Evolutionary conservation across 2,113 vertebrate genomes (phyloP).

Genomic region (Elgaria multicarinata): DNA sequence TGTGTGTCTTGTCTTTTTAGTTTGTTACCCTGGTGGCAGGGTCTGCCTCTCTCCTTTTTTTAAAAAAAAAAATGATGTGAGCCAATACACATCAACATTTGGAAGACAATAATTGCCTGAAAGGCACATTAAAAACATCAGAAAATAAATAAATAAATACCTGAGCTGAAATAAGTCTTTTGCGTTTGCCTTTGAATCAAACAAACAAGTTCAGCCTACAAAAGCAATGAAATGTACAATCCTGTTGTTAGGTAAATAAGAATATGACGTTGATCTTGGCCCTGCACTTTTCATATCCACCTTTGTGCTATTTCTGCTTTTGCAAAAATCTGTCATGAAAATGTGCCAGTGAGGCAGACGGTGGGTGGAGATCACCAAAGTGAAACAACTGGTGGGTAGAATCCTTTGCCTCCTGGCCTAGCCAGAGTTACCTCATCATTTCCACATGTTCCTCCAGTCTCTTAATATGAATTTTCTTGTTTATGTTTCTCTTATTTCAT

Average conservation of each 20-base stretch:
- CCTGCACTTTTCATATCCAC: neutral
- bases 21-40: too few species aligned
- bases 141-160: too few species aligned
- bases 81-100: too few species aligned
- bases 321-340: neutral
- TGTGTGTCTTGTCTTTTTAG: too few species aligned
- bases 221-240: neutral
- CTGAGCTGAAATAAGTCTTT: neutral
- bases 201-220: neutral
- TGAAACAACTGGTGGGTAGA: constrained; percentile 3
- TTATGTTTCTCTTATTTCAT: constrained; percentile 7
- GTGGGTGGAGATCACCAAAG: constrained; percentile 6
- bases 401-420: neutral
- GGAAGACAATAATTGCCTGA: too few species aligned
- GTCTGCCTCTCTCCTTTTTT: too few species aligned
- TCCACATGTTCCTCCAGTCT: neutral
- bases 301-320: neutral
- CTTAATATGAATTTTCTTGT: constrained; percentile 2
- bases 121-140: too few species aligned
- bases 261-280: neutral
- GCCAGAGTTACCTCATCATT: constrained; percentile 3
- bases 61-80: too few species aligned
- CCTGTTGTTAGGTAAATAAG: neutral
- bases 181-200: neutral
- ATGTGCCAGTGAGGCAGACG: neutral